These are phyloP conservation scores for Melanotaenia parkinsoni DNA, from an alignment of 2,797 vertebrate genomes.

Conservation along the genomic window DNA sequence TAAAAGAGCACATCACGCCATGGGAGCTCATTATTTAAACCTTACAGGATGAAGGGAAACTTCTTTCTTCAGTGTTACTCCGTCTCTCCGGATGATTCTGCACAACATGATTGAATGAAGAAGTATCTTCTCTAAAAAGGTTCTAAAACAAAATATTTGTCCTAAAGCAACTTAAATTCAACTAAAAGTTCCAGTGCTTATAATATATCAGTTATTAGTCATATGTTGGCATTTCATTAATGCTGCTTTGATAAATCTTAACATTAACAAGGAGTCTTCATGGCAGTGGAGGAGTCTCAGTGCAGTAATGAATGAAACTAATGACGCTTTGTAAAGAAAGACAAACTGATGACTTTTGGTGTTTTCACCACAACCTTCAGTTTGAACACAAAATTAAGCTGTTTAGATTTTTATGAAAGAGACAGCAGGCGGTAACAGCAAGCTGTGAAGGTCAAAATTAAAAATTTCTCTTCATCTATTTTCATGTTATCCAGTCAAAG, in stretches of 20 bases:
- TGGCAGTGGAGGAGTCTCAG: not conserved
- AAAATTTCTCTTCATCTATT: not conserved
- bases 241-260: not conserved
- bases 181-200: not conserved
- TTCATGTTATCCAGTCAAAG: not conserved
- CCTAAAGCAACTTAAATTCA: not conserved
- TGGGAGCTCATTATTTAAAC: not conserved
- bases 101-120: not conserved
- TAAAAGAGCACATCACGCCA: not conserved
- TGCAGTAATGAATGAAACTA: not conserved
- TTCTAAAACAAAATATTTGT: not conserved
- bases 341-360: not conserved
- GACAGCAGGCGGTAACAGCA: not conserved
- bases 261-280: not conserved
- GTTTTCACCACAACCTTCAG: not conserved
- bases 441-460: constrained; percentile 1
- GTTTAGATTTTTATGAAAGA: not conserved
- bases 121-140: not conserved
- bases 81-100: not conserved
- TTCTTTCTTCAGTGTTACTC: not conserved
- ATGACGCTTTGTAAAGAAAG: not conserved
- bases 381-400: not conserved
- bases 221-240: not conserved
- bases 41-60: not conserved
- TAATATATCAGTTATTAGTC: not conserved